A percentile compares a stretch with the other conserved stretches of the same genome.
These are phyloP conservation scores for Limnephilus auricula DNA, from an alignment of 2,888 invertebrate species.

Conservation along the genomic window DNA sequence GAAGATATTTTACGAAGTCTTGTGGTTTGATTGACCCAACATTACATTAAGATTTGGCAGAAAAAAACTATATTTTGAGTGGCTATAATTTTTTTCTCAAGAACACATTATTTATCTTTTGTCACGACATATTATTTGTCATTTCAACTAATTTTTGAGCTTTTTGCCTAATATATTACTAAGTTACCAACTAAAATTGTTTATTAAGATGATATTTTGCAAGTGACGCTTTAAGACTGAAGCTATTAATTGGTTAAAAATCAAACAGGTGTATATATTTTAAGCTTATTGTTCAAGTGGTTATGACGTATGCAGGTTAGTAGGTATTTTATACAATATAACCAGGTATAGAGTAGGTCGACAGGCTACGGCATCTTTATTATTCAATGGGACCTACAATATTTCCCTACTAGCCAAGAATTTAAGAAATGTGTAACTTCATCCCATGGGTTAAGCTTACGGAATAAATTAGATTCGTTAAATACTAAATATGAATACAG, in stretches of 20 bases:
- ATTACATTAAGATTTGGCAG: slow-evolving; percentile 2
- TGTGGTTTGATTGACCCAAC: background rate
- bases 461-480: background rate
- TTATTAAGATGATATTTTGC: background rate
- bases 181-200: background rate
- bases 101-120: background rate
- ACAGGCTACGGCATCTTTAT: background rate
- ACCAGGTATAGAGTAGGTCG: background rate
- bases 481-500: background rate
- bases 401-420: background rate
- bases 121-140: background rate
- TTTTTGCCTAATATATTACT: background rate
- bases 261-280: background rate
- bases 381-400: background rate
- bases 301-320: background rate
- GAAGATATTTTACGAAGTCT: slow-evolving; percentile 26
- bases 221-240: background rate
- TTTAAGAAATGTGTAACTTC: background rate
- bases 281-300: no score
- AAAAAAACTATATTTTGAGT: background rate
- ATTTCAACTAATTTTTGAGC: background rate
- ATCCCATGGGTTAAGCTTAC: background rate
- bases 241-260: background rate
- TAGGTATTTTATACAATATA: background rate
- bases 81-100: background rate